Conservation (phyloP, 1,140 invertebrate species). For the Oedothorax gibbosus region DNA sequence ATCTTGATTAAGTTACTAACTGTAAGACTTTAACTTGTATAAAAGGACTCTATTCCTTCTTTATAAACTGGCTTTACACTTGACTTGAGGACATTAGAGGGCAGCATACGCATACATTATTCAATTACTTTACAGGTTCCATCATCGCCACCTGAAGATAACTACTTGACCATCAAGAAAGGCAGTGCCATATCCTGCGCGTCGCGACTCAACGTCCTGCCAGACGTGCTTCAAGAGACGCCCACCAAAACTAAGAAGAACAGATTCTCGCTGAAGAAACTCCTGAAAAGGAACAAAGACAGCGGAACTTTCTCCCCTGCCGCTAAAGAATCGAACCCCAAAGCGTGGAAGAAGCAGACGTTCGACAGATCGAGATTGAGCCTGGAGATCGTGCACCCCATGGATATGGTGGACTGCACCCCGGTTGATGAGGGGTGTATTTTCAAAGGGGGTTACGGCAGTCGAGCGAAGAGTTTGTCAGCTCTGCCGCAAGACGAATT, state of each 20-base stretch:
- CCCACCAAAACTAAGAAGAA: slow-evolving; percentile 72
- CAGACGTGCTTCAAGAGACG: slow-evolving; percentile 41
- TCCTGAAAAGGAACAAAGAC: slow-evolving; percentile 80
- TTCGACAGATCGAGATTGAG: slow-evolving; percentile 53
- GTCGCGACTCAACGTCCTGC: slow-evolving; percentile 16
- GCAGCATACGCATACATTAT: too few species aligned
- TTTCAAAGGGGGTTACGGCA: slow-evolving; percentile 2
- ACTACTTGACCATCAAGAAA: slow-evolving; percentile 30
- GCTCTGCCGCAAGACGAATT: slow-evolving; percentile 32
- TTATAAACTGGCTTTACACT: too few species aligned
- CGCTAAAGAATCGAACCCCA: slow-evolving; percentile 31
- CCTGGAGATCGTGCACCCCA: slow-evolving; percentile 87
- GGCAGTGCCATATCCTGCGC: background rate
- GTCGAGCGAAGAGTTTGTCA: slow-evolving; percentile 28
- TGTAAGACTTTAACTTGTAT: too few species aligned
- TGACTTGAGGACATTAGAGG: too few species aligned
- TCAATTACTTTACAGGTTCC: too few species aligned
- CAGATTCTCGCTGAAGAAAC: slow-evolving; percentile 85
- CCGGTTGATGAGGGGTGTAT: slow-evolving; percentile 27
- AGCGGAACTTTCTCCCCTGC: background rate
- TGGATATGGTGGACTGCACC: slow-evolving; percentile 73
- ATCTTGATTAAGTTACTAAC: too few species aligned
- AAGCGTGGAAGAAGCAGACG: slow-evolving; percentile 58
- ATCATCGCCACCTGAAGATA: background rate
- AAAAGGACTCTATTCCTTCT: too few species aligned